Evolutionary conservation across 2,888 invertebrate species (phyloP).

Genomic region (Drosophila setosimentum): DNA sequence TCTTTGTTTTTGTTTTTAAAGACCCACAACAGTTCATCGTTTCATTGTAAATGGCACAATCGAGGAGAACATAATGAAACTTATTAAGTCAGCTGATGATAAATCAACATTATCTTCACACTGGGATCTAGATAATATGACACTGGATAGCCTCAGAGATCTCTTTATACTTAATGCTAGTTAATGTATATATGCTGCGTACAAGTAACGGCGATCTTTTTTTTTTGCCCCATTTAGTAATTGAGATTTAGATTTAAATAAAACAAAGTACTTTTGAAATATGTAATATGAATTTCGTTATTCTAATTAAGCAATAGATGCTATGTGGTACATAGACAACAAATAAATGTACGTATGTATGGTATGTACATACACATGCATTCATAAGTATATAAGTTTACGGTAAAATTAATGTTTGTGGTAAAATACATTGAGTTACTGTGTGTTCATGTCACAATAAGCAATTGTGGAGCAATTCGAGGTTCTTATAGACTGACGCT

Average conservation of each 20-base stretch:
- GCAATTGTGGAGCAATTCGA: constrained; percentile 57
- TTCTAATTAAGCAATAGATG: constrained; percentile 60
- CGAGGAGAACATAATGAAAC: constrained; percentile 88
- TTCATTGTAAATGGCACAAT: constrained; percentile 89
- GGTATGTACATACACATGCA: constrained; percentile 33
- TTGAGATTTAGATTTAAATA: background rate
- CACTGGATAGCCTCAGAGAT: constrained; percentile 66
- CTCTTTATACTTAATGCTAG: constrained; percentile 65
- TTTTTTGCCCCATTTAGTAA: too few species aligned
- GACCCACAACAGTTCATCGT: constrained; percentile 89
- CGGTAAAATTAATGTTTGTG: constrained; percentile 55
- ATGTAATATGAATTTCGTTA: constrained; percentile 60
- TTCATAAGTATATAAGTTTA: constrained; percentile 33
- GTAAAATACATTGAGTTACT: constrained; percentile 51
- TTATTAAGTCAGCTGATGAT: constrained; percentile 81
- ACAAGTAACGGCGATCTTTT: background rate
- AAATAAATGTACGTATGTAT: constrained; percentile 54
- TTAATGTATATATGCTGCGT: background rate
- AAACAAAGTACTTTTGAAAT: constrained; percentile 17
- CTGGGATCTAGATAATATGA: constrained; percentile 81
- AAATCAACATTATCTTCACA: constrained; percentile 74
- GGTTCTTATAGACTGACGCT: constrained; percentile 48
- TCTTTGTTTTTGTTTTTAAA: constrained; percentile 27
- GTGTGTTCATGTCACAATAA: constrained; percentile 23
- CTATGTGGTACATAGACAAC: constrained; percentile 66